Base-by-base conservation (phyloP, 2,888 invertebrate genomes). In the Hermaeophaga mercurialis region DNA sequence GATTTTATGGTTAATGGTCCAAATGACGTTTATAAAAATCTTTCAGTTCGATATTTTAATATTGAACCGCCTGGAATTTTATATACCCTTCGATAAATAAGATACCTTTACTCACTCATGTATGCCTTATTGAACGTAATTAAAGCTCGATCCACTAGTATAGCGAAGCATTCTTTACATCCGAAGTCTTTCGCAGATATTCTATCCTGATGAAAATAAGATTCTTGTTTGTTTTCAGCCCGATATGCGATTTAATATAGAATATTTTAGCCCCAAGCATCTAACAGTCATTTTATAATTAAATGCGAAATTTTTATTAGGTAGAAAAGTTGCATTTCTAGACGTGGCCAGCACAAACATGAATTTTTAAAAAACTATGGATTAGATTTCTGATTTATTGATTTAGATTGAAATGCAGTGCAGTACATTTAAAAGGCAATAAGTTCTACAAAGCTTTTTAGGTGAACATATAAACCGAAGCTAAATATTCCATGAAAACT, bases 51-150 rank as follows among this genome's bases (percentile, higher is more conserved):
- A 72, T 73, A 71, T 73, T 73, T 71, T 70, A 71, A 70, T 73
- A 73, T 71, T 66, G 66, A 69, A 67, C 66, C 61, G 66, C 58
- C 64, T 67, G 73, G 73, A 73, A 73, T 73, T 72, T 71, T 68
- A 69, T 68, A 55, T 66, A 50, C 56, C 66, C 69, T 64, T 63
- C 66, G 57, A 69, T 69, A 66, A 69, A 70, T 67, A 68, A 67
- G 65, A 65, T 69, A 67, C 66, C 69, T 69, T 69, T 68, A 69
- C 58, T 61, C 68, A 67, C 58, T 70, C 70, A 68, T 71, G 72
- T 70, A 67, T 67, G 70, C 70, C 63, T 71, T 72, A 73, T 71
- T 72, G 69, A 68, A 69, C 62, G 63, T 71, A 69, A 69, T 69
- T 70, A 68, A 68, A 68, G 62, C 66, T 36, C 15, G 36, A 36